Base-by-base conservation (phyloP, 2,888 invertebrate species). In the Tiliacea aurago region DNA sequence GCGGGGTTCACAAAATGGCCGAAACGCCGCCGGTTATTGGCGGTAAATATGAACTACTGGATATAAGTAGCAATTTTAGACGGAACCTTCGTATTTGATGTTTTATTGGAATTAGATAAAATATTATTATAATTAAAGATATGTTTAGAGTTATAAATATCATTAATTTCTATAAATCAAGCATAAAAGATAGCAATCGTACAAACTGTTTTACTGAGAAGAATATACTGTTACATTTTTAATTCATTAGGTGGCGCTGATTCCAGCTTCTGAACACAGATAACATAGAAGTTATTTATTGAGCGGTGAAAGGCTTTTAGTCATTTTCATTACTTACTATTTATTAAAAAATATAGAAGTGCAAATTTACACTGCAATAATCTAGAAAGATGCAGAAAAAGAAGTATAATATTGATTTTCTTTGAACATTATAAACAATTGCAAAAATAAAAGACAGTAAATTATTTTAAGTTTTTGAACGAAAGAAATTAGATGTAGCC, bases 1-100 rank as follows among this genome's bases (percentile, higher is more conserved):
- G 92, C 92, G 96, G 96, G 96, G 96, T 96, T 96, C 96, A 91
- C 96, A 96, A 93, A 93, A 93, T 92, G 92, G 91, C 88, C 79
- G 89, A 92, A 93, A 92, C 88, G 93, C 93, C 91, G 92, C 90
- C 78, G 70, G 74, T 61, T 77, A 76, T 83, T 90, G 91, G 96
- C 96, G 96, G 93, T 86, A 95, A 92, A 80, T 94, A 93, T 78
- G 84, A 91, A 92, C 71, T 80, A 1, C 2, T 5, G 0, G 2
- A 18, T 28, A 28, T 13, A 11, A 18, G 2, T 45, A 2, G 0
- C 20, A 61, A 47, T 49, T 61, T 18, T 11, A 13, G 3, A 11
- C 6, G 3, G 2, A 51, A 41, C 23, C 4, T 18, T 11, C 0
- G 0, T 33, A 43, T n/a, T 33, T 58, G 0, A 0, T 6, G 1